Evolutionary conservation across 2,113 vertebrate genomes (phyloP), one percentile per base, ranked within the genome.

Genomic region (Suncus etruscus): DNA sequence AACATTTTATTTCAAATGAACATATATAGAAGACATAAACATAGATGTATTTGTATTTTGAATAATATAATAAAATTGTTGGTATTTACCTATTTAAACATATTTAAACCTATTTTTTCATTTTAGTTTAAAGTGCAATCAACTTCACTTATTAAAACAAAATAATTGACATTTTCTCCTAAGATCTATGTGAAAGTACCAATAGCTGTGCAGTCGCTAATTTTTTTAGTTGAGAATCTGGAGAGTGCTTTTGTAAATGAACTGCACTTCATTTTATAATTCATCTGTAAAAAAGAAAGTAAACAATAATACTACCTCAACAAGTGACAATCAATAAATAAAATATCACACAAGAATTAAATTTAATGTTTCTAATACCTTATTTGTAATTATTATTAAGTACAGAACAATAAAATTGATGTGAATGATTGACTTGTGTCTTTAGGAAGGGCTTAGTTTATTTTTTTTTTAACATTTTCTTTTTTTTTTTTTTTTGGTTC

Each of bases 211-310:
- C 54, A 81, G 70, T 27, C 12, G 39, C 11, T 86, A 48, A 92
- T 2, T 87, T 65, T 88, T 81, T 86, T 32, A 86, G 76, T 81
- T 47, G 2, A 88, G 31, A 75, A 68, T 75, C 6, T 58, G 12
- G 51, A 45, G 87, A 88, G n/a, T 20, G 11, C 50, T 86, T 6
- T 86, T 39, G 47, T 18, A 92, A 83, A 73, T 79, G 11, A 81
- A 29, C 3, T 27, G 78, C 31, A 76, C 78, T 83, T 88, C 45
- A 70, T 22, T 77, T 86, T 50, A 22, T 6, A 48, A 9, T 73
- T 89, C 70, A 68, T 27, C 15, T 61, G 25, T 3, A 65, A 27
- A 90, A 87, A 47, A 4, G 78, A 75, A 79, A 22, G 0, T 58
- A 4, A 65, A 24, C 1, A 66, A n/a, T 50, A 47, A 69, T 11